Percentiles rank a stretch among this genome's conserved stretches.
Conservation (phyloP, 1,140 invertebrate species). For the Papilio polytes region DNA sequence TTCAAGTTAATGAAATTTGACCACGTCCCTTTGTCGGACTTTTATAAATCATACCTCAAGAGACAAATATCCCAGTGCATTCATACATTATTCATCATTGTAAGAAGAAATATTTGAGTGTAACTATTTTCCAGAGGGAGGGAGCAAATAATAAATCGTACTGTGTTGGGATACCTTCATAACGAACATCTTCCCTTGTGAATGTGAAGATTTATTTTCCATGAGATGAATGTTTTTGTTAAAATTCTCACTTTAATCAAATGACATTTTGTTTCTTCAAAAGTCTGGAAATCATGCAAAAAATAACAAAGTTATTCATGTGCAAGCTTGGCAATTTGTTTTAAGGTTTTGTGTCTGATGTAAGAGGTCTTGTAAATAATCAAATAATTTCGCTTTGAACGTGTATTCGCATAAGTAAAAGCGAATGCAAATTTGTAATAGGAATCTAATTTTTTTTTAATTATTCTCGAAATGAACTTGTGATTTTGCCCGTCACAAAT, state of each 20-base stretch:
- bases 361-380: not conserved
- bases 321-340: not conserved
- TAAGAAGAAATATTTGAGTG: slow-evolving; percentile 7
- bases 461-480: not conserved
- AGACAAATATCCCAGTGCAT: slow-evolving; percentile 14
- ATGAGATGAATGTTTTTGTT: not conserved
- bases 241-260: not conserved
- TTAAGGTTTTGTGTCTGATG: not conserved
- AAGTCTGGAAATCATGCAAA: slow-evolving; percentile 8
- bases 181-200: not conserved
- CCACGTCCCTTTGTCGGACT: slow-evolving; percentile 22
- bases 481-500: not conserved
- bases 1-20: slow-evolving; percentile 26
- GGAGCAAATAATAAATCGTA: slow-evolving; percentile 13
- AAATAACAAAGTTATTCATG: not conserved
- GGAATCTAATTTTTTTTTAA: not conserved
- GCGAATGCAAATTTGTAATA: not conserved
- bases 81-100: slow-evolving; percentile 24
- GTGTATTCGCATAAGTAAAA: not conserved
- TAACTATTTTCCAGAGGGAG: slow-evolving; percentile 13
- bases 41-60: slow-evolving; percentile 24
- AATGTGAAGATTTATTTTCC: slow-evolving; percentile 13
- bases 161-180: slow-evolving; percentile 7
- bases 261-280: not conserved
- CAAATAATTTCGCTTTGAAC: not conserved